phyloP scores from a whole-genome alignment of 1,140 invertebrate genomes.

The Cydia splendana region DNA sequence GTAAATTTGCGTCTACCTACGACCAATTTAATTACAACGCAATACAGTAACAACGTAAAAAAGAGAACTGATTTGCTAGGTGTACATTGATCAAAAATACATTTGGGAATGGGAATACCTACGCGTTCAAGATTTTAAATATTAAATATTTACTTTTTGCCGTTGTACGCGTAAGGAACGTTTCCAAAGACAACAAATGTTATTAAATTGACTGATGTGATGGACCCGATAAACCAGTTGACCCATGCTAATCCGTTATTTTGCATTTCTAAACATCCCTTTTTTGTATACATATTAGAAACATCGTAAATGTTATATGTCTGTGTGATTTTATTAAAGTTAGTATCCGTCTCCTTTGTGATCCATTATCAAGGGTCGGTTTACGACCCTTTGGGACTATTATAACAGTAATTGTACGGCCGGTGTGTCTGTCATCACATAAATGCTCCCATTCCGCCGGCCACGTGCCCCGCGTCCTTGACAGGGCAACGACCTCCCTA shows the following conservation, averaged over 20 bases:
- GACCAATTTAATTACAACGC: neutral
- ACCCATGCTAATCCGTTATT: neutral
- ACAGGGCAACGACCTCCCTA: conserved; percentile 64
- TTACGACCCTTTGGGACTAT: conserved; percentile 28
- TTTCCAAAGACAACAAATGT: neutral
- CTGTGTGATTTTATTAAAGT: neutral
- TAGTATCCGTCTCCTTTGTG: conserved; percentile 10
- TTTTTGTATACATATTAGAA: neutral
- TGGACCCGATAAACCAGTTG: too few species aligned
- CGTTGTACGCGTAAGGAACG: too few species aligned
- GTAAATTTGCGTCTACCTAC: neutral
- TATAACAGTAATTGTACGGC: conserved; percentile 31
- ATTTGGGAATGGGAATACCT: too few species aligned
- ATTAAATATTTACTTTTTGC: too few species aligned
- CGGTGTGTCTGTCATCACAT: conserved; percentile 57
- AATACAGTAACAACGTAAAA: too few species aligned
- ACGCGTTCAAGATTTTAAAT: too few species aligned
- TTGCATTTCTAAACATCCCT: neutral
- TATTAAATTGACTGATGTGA: neutral
- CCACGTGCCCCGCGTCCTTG: conserved; percentile 74
- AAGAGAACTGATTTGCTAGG: too few species aligned
- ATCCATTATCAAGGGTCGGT: conserved; percentile 26
- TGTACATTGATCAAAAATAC: too few species aligned
- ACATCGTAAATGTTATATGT: neutral
- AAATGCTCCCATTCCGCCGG: conserved; percentile 55